Percentiles rank a stretch among this genome's conserved stretches.
These are phyloP conservation scores for Anneissia japonica DNA, from an alignment of 35 echinoderm and acorn worm genomes.

Conservation along the genomic window DNA sequence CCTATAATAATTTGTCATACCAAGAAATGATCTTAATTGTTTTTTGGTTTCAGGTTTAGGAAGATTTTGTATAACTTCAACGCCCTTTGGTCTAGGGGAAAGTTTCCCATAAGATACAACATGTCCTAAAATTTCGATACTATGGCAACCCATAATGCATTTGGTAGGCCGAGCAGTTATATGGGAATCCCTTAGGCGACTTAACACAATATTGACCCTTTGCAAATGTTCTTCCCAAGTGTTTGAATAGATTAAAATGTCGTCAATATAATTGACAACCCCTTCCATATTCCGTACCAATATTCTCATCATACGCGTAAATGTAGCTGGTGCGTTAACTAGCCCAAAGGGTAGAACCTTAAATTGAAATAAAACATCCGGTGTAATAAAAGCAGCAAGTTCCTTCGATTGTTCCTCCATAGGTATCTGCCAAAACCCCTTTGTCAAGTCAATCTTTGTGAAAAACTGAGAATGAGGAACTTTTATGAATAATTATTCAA, in stretches of 20 bases:
- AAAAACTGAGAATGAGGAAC: too few species aligned
- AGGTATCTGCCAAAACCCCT: conserved; percentile 41
- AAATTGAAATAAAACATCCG: conserved; percentile 2
- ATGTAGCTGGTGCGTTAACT: conserved; percentile 2
- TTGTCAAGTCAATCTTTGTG: conserved; percentile 14
- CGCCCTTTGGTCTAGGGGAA: conserved; percentile 10
- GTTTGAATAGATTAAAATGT: neutral
- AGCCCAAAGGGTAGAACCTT: conserved; percentile 12
- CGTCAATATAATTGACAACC: conserved; percentile 36
- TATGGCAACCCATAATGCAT: conserved; percentile 9
- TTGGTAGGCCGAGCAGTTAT: conserved; percentile 29
- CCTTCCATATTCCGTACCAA: conserved; percentile 7
- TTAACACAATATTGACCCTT: neutral
- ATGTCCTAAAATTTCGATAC: conserved; percentile 23
- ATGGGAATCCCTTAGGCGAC: neutral
- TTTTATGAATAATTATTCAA: too few species aligned
- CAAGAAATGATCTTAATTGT: conserved; percentile 23
- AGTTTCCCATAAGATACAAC: neutral
- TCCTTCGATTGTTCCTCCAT: neutral
- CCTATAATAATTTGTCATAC: conserved; percentile 20
- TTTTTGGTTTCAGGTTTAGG: conserved; percentile 15
- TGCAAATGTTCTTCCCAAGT: conserved; percentile 19
- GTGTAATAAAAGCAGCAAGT: conserved; percentile 4
- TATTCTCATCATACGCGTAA: conserved; percentile 21
- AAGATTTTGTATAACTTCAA: neutral